Conservation (phyloP, 2,113 vertebrate species). For the Microcebus murinus region DNA sequence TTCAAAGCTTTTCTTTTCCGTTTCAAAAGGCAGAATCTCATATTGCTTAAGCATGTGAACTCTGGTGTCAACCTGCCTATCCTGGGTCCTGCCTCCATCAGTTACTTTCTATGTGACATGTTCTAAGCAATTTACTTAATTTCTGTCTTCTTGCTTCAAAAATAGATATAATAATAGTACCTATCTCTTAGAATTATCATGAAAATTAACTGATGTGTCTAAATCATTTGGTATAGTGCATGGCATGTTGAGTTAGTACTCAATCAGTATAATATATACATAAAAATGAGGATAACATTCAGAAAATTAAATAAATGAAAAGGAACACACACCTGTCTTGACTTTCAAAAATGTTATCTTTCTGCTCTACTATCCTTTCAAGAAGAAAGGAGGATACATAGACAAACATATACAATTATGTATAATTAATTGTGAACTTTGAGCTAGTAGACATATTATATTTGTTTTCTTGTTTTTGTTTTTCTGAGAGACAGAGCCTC, state of each 20-base stretch:
- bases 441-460: not conserved
- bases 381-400: not conserved
- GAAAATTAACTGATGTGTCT: not conserved
- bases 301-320: conserved; percentile 3
- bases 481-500: no score
- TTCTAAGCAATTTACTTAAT: not conserved
- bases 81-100: not conserved
- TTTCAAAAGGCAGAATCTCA: not conserved
- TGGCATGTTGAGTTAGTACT: not conserved
- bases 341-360: not conserved
- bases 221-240: not conserved
- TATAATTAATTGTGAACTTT: not conserved
- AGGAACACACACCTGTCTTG: not conserved
- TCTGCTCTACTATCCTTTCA: not conserved
- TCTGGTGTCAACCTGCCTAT: not conserved
- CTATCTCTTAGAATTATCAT: not conserved
- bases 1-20: not conserved
- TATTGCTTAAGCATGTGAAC: no score
- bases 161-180: not conserved
- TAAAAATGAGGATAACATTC: not conserved
- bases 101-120: not conserved
- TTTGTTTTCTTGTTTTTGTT: no score
- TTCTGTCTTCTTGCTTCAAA: not conserved
- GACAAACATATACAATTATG: not conserved
- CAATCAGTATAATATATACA: not conserved